Evolutionary conservation across 53 echinoderm and acorn worm genomes (phyloP).

Genomic region (Hippasteria phrygiana): DNA sequence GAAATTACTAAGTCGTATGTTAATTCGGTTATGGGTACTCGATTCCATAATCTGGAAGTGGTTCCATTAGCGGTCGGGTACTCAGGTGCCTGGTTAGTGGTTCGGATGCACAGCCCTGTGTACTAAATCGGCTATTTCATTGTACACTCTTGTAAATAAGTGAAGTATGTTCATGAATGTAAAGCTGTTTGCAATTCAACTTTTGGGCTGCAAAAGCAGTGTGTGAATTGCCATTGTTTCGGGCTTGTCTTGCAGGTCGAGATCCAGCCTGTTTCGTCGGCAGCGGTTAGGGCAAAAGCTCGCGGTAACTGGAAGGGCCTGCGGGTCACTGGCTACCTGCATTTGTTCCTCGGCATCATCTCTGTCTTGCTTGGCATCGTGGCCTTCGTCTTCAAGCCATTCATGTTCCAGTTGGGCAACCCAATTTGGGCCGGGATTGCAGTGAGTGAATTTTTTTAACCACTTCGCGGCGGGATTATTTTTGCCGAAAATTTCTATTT

Average conservation of each 20-base stretch:
- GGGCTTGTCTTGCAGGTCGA: not conserved
- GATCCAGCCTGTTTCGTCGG: not conserved
- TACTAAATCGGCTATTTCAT: too few relatives aligned
- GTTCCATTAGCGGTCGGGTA: too few relatives aligned
- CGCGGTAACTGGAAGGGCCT: constrained; percentile 9
- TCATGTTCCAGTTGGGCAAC: not conserved
- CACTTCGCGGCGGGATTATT: not conserved
- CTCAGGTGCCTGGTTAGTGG: too few relatives aligned
- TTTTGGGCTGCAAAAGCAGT: not conserved
- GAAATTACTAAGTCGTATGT: too few relatives aligned
- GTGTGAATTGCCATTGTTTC: not conserved
- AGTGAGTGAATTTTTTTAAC: constrained; percentile 9
- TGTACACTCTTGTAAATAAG: too few relatives aligned
- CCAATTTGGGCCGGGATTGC: constrained; percentile 15
- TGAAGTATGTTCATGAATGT: too few relatives aligned
- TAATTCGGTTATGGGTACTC: too few relatives aligned
- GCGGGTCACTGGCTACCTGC: not conserved
- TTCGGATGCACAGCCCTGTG: too few relatives aligned
- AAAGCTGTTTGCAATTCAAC: too few relatives aligned
- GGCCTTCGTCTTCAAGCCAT: not conserved
- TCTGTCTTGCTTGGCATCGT: constrained; percentile 14
- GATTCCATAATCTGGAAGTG: too few relatives aligned
- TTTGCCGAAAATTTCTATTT: too few relatives aligned
- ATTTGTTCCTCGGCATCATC: not conserved
- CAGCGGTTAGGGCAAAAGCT: not conserved